Conservation (phyloP, 2,113 vertebrate genomes). For the Todiramphus saurophagus region DNA sequence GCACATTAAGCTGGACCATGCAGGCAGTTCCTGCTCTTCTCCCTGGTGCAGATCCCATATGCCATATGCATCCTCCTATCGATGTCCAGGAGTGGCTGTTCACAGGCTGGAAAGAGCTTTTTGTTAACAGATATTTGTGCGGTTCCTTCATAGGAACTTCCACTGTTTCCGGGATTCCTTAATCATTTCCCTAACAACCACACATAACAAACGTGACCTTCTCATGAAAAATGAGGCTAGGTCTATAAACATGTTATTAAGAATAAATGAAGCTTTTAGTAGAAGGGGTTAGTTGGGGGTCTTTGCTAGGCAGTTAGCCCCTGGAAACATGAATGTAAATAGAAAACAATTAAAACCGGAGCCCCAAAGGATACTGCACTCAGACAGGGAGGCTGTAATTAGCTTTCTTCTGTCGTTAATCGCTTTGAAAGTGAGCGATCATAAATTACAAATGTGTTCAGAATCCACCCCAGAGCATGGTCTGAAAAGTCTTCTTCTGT, state of each 20-base stretch:
- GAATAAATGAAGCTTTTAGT: conserved; percentile 68
- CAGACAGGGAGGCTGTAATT: conserved; percentile 50
- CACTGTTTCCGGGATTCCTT: conserved; percentile 60
- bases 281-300: conserved; percentile 64
- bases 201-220: conserved; percentile 59
- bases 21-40: conserved; percentile 31
- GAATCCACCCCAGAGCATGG: not conserved
- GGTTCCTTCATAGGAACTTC: conserved; percentile 31
- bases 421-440: conserved; percentile 48
- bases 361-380: conserved; percentile 35
- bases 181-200: conserved; percentile 68
- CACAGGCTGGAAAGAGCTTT: not conserved
- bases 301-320: conserved; percentile 58
- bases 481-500: not conserved
- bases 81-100: not conserved
- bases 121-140: conserved; percentile 7
- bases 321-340: conserved; percentile 62
- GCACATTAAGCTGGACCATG: not conserved
- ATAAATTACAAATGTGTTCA: conserved; percentile 48
- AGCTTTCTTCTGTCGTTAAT: conserved; percentile 59
- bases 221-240: conserved; percentile 52
- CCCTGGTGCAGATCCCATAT: not conserved
- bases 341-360: conserved; percentile 63
- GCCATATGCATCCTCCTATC: not conserved
- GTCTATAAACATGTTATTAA: conserved; percentile 66